phyloP scores from a whole-genome alignment of 2,888 invertebrate genomes.

The Chaetogeoica ovagalla region DNA sequence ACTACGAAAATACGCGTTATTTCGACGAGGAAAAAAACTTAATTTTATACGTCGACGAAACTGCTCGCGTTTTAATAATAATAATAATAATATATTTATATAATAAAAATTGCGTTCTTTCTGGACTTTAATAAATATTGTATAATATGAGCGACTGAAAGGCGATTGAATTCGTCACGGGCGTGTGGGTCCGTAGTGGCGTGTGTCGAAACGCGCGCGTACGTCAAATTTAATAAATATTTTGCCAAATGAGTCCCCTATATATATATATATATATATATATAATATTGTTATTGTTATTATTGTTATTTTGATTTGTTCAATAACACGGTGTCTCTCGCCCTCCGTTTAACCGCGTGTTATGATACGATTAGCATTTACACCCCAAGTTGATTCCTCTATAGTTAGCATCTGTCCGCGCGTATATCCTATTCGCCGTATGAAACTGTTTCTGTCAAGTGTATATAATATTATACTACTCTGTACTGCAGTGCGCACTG shows the following conservation, averaged over 20 bases:
- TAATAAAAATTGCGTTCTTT: not conserved
- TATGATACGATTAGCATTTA: conserved; percentile 53
- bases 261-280: too few species aligned
- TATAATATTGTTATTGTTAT: not conserved
- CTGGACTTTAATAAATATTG: not conserved
- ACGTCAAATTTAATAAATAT: conserved; percentile 51
- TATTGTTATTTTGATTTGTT: conserved; percentile 46
- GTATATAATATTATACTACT: not conserved
- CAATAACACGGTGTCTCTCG: conserved; percentile 29
- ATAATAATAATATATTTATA: not conserved
- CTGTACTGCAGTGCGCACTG: not conserved
- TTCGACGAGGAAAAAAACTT: too few species aligned
- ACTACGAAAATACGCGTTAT: too few species aligned
- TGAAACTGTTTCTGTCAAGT: conserved; percentile 33
- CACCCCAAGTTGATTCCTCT: conserved; percentile 40
- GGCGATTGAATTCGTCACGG: conserved; percentile 36
- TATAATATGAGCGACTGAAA: not conserved
- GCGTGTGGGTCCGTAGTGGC: conserved; percentile 18
- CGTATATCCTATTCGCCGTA: not conserved
- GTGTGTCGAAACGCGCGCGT: conserved; percentile 41
- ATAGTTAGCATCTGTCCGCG: conserved; percentile 29
- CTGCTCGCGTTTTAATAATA: too few species aligned
- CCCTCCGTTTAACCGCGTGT: conserved; percentile 53
- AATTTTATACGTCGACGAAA: too few species aligned
- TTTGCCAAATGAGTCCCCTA: conserved; percentile 24